phyloP scores from a whole-genome alignment of 2,797 vertebrate species.

The Phaenicophaeus curvirostris region DNA sequence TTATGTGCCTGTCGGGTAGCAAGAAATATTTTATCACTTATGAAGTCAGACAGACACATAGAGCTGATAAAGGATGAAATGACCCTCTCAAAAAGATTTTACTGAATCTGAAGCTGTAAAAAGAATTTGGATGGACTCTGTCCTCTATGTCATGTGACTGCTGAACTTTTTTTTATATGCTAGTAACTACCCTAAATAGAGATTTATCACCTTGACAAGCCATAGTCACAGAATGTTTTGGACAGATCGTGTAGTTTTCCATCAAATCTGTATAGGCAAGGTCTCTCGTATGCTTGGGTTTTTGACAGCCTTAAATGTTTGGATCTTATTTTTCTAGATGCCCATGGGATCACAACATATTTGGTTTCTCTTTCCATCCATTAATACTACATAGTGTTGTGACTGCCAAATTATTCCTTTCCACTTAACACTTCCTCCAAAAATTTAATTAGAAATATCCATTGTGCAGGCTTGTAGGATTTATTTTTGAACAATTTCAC shows the following conservation, averaged over 20 bases:
- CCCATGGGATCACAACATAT: not conserved
- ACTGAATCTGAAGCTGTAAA: not conserved
- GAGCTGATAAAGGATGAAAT: not conserved
- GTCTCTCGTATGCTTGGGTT: not conserved
- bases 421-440: not conserved
- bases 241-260: not conserved
- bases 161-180: not conserved
- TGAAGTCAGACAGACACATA: fast-evolving
- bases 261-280: not conserved
- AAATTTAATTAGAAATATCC: not conserved
- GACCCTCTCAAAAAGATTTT: not conserved
- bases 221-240: not conserved
- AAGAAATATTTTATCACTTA: not conserved
- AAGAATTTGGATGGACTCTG: not conserved
- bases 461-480: fast-evolving
- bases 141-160: not conserved
- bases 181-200: not conserved
- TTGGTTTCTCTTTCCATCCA: not conserved
- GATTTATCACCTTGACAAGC: not conserved
- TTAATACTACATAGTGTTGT: not conserved
- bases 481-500: not conserved
- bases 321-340: not conserved
- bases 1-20: not conserved
- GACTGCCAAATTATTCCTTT: not conserved
- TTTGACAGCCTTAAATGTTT: not conserved